phyloP scores from a whole-genome alignment of 1,140 invertebrate species.

The Samia ricini region DNA sequence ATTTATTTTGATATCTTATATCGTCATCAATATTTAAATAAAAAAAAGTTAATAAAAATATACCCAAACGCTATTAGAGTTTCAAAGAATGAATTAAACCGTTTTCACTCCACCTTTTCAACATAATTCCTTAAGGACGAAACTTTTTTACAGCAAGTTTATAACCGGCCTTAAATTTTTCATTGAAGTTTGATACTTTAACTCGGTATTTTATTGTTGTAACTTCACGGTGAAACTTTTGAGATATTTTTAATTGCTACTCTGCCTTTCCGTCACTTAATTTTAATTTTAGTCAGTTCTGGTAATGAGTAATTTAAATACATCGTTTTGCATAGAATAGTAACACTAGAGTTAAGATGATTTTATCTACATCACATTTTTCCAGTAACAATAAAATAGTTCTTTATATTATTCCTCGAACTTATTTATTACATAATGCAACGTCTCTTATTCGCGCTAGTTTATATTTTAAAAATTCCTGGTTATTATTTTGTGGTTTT shows the following conservation, averaged over 20 bases:
- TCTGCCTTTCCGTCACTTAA: background rate
- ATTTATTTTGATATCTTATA: background rate
- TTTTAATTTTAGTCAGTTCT: background rate
- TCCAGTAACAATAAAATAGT: too few species aligned
- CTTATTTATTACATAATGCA: too few species aligned
- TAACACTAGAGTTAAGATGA: background rate
- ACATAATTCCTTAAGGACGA: conserved; percentile 19
- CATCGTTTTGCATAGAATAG: background rate
- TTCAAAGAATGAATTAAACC: conserved; percentile 9
- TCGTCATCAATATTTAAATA: background rate
- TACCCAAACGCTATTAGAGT: conserved; percentile 4
- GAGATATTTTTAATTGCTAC: background rate
- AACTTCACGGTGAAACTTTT: conserved; percentile 5
- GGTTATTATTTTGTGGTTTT: too few species aligned
- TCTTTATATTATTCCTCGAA: too few species aligned
- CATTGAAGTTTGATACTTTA: conserved; percentile 30
- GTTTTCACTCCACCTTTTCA: conserved; percentile 12
- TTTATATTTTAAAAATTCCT: too few species aligned
- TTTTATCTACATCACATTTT: too few species aligned
- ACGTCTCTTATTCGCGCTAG: too few species aligned
- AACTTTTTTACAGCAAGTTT: conserved; percentile 24
- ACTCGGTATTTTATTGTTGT: conserved; percentile 22
- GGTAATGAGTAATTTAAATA: background rate
- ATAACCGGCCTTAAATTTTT: conserved; percentile 25
- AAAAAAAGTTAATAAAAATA: conserved; percentile 4